These are phyloP conservation scores for Phalacrocorax brasilianus DNA, from an alignment of 2,113 vertebrate genomes.

Conservation along the genomic window DNA sequence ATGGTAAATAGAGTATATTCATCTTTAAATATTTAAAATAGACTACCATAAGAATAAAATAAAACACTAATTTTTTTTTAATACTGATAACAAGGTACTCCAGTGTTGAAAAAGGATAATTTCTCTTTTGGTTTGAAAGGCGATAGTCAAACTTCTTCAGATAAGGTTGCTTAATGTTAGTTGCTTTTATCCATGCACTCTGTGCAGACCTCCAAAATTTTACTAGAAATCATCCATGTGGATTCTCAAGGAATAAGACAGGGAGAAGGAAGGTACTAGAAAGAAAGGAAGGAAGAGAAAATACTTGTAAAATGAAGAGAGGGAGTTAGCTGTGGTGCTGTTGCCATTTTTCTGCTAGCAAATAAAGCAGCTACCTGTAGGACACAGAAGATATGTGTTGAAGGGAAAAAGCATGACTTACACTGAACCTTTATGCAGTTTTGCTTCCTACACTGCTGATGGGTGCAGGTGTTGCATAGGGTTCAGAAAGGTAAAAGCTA, in stretches of 20 bases:
- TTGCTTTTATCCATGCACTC: not conserved
- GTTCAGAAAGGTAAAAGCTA: not conserved
- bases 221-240: not conserved
- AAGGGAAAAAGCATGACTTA: not conserved
- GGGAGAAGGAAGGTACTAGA: accelerated
- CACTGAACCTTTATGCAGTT: not conserved
- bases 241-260: not conserved
- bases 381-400: not conserved
- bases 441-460: not conserved
- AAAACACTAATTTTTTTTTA: not conserved
- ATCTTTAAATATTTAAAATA: constrained; percentile 4
- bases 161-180: not conserved
- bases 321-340: not conserved
- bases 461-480: not conserved
- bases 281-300: not conserved
- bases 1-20: not conserved
- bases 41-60: not conserved
- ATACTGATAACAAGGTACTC: not conserved
- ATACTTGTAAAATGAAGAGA: not conserved
- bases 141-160: not conserved
- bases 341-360: not conserved
- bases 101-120: not conserved
- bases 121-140: not conserved
- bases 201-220: not conserved
- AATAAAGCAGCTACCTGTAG: not conserved